Evolutionary conservation across 2,888 invertebrate genomes (phyloP).

Genomic region (Tetramorium bicarinatum): DNA sequence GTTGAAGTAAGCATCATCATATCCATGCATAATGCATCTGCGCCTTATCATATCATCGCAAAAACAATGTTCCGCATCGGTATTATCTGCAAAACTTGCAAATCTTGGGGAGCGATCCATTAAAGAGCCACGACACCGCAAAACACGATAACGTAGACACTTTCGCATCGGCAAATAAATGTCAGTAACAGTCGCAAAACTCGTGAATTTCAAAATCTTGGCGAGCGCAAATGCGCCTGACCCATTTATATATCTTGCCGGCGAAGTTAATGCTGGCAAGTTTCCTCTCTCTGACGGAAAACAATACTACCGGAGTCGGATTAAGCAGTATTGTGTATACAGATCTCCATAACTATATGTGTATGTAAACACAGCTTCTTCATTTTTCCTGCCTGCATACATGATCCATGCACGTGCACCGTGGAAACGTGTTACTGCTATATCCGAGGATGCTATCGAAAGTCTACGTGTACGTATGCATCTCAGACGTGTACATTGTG

Average conservation of each 20-base stretch:
- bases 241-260: slow-evolving; percentile 39
- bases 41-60: slow-evolving; percentile 40
- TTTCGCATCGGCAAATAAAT: slow-evolving; percentile 53
- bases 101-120: slow-evolving; percentile 23
- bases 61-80: slow-evolving; percentile 41
- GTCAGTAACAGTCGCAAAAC: slow-evolving; percentile 27
- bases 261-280: slow-evolving; percentile 46
- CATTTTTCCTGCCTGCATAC: slow-evolving; percentile 29
- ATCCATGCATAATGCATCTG: slow-evolving; percentile 44
- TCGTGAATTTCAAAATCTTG: slow-evolving; percentile 56
- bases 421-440: neutral
- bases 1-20: slow-evolving; percentile 34
- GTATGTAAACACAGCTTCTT: neutral
- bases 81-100: slow-evolving; percentile 46
- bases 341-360: slow-evolving; percentile 33
- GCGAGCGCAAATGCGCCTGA: slow-evolving; percentile 37
- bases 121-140: slow-evolving; percentile 14
- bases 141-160: slow-evolving; percentile 37
- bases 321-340: slow-evolving; percentile 47
- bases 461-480: neutral
- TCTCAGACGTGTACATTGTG: neutral
- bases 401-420: slow-evolving; percentile 48
- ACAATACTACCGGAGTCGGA: slow-evolving; percentile 44
- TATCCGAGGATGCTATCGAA: slow-evolving; percentile 17
- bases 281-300: slow-evolving; percentile 47